These are phyloP conservation scores for Cairina moschata DNA, from an alignment of 2,113 vertebrate genomes.

Conservation along the genomic window DNA sequence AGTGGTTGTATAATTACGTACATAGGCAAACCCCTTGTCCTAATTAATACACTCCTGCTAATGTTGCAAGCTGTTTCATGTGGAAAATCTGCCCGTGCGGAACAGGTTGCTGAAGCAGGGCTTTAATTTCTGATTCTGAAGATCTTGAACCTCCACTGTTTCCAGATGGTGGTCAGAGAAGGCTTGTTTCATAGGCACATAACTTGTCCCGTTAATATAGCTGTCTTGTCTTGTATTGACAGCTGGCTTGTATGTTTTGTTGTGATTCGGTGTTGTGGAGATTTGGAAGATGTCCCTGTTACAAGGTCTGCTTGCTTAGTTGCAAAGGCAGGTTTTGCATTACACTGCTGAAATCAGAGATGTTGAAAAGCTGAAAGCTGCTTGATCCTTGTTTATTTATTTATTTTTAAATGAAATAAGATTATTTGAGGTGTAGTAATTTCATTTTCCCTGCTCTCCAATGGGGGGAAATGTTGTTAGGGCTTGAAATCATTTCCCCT, in stretches of 20 bases:
- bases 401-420: not conserved
- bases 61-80: not conserved
- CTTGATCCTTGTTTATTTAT: not conserved
- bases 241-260: not conserved
- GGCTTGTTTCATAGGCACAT: not conserved
- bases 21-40: not conserved
- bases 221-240: not conserved
- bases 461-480: not conserved
- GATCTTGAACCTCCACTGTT: rapidly evolving
- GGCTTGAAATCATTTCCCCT: not conserved
- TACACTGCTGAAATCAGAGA: not conserved
- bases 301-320: not conserved
- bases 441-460: not conserved
- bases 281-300: not conserved
- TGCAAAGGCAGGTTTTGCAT: not conserved
- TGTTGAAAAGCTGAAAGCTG: not conserved
- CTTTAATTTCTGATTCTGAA: not conserved
- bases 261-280: not conserved
- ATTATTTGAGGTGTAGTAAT: not conserved
- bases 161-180: not conserved
- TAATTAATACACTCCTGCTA: not conserved
- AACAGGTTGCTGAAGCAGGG: not conserved
- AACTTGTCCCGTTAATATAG: rapidly evolving
- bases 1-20: not conserved
- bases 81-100: not conserved